A percentile compares a stretch with the other conserved stretches of the same genome.
These are phyloP conservation scores for Enteromius trimaculatus DNA, from an alignment of 2,797 vertebrate species.

Conservation along the genomic window DNA sequence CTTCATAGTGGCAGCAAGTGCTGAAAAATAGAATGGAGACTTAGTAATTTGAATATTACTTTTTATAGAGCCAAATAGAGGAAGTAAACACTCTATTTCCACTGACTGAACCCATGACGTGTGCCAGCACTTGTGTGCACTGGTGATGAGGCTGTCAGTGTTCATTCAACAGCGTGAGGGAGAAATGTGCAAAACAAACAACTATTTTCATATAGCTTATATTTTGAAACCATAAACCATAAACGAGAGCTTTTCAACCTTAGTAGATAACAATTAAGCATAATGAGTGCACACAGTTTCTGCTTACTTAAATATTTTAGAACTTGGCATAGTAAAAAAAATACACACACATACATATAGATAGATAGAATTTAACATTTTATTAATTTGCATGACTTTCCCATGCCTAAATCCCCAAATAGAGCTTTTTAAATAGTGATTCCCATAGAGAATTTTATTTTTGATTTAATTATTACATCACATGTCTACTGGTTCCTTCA, in stretches of 20 bases:
- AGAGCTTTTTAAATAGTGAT: neutral
- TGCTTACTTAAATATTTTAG: neutral
- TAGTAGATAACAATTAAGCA: neutral
- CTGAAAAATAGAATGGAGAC: constrained; percentile 57
- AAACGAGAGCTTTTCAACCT: neutral
- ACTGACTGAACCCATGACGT: constrained; percentile 58
- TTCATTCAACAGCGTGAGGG: constrained; percentile 32
- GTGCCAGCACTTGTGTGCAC: neutral
- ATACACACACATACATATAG: too few species aligned
- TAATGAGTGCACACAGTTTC: neutral
- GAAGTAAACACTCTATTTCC: constrained; percentile 57
- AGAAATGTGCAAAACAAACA: neutral
- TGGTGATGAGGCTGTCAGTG: neutral
- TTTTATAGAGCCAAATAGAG: constrained; percentile 63
- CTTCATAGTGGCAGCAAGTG: constrained; percentile 36
- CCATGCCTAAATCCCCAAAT: neutral
- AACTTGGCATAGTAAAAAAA: neutral
- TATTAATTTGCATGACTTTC: neutral
- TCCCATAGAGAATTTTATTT: neutral
- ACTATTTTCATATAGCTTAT: neutral
- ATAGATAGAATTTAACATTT: neutral
- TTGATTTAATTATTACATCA: neutral
- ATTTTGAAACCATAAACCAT: neutral
- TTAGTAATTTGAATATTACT: constrained; percentile 61
- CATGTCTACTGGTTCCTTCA: neutral